phyloP scores from a whole-genome alignment of 2,113 vertebrate genomes.

The Oreamnos americanus region DNA sequence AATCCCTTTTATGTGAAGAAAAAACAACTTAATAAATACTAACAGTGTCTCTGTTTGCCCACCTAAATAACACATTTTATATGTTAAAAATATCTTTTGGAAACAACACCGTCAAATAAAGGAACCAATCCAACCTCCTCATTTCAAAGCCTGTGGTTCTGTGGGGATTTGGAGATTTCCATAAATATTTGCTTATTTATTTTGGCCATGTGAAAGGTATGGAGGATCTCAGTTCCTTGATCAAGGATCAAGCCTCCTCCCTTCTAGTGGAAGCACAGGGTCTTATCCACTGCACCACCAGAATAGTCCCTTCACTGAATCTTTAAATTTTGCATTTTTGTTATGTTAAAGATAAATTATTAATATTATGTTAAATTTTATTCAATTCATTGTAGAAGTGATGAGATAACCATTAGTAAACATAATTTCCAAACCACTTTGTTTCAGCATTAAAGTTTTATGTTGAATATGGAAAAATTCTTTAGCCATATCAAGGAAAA shows the following conservation, averaged over 20 bases:
- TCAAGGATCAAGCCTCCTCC: neutral
- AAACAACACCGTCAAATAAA: neutral
- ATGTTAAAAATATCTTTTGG: neutral
- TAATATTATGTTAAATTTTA: neutral
- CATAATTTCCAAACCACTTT: neutral
- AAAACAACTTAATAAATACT: neutral
- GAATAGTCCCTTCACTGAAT: neutral
- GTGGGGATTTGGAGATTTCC: neutral
- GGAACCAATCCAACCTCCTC: neutral
- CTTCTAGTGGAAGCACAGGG: neutral
- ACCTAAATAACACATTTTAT: neutral
- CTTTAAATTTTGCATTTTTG: neutral
- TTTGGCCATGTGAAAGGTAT: neutral
- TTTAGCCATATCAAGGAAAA: neutral
- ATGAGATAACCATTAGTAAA: neutral
- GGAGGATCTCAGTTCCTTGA: neutral
- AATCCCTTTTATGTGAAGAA: neutral
- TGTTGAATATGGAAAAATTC: neutral
- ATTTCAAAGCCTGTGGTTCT: neutral
- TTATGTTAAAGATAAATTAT: neutral
- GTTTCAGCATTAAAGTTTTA: neutral
- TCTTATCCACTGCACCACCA: neutral
- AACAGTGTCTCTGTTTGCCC: neutral
- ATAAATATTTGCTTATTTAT: neutral
- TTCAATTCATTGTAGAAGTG: neutral